A percentile compares a stretch with the other conserved stretches of the same genome.
phyloP scores from a whole-genome alignment of 2,888 invertebrate genomes.

The Protonemura montana region DNA sequence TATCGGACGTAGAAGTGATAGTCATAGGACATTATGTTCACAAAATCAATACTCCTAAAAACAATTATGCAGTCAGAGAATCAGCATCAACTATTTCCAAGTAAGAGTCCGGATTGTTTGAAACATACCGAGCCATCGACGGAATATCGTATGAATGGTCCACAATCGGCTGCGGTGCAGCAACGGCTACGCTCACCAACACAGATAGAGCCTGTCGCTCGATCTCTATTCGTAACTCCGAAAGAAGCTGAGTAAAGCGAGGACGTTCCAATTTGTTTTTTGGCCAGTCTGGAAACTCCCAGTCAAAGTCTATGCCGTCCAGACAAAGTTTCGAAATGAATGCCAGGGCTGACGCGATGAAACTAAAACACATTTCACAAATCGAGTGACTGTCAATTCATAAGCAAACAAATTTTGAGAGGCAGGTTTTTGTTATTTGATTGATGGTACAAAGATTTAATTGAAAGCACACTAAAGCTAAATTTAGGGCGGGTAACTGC shows the following conservation, averaged over 20 bases:
- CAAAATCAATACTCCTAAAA: conserved; percentile 76
- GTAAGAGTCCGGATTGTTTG: background rate
- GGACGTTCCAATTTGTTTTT: conserved; percentile 66
- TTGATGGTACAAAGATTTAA: no score
- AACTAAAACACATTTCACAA: conserved; percentile 56
- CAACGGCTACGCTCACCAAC: conserved; percentile 79
- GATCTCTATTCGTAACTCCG: conserved; percentile 76
- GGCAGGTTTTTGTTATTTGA: no score
- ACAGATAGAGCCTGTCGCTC: conserved; percentile 60
- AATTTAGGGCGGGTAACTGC: no score
- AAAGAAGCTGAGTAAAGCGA: conserved; percentile 77
- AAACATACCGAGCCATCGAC: conserved; percentile 74
- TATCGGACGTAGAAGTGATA: conserved; percentile 80
- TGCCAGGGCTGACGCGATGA: conserved; percentile 63
- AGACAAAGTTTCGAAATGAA: conserved; percentile 64
- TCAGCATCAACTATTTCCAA: background rate
- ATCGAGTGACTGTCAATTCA: conserved; percentile 14
- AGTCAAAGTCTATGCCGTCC: conserved; percentile 82
- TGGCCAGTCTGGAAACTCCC: conserved; percentile 82
- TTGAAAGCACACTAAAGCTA: no score
- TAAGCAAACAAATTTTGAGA: conserved; percentile 29
- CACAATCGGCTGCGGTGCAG: conserved; percentile 78
- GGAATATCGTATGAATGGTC: conserved; percentile 80
- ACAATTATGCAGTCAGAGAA: background rate
- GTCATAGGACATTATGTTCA: conserved; percentile 93